Conservation (phyloP, 2,888 invertebrate genomes). For the Timema cristinae region DNA sequence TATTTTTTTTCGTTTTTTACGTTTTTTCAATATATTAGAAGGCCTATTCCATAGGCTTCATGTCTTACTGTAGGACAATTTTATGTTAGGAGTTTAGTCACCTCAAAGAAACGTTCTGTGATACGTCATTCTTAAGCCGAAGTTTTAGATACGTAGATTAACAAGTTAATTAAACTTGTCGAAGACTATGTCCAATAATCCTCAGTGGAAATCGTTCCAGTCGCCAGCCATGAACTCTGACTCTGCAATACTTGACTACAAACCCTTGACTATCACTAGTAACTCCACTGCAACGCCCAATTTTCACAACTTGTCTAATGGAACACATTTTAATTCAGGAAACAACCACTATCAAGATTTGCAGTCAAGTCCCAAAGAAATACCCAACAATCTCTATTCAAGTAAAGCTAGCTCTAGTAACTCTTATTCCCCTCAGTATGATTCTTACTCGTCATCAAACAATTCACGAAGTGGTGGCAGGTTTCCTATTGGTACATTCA, state of each 20-base stretch:
- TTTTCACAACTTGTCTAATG: conserved; percentile 29
- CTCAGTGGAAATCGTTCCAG: conserved; percentile 89
- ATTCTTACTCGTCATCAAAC: conserved; percentile 29
- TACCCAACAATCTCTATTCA: conserved; percentile 28
- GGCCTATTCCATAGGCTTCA: conserved; percentile 21
- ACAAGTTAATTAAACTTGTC: conserved; percentile 38
- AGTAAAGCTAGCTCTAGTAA: conserved; percentile 28
- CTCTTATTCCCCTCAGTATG: conserved; percentile 30
- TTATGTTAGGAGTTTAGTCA: conserved; percentile 19
- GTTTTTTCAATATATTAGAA: conserved; percentile 18
- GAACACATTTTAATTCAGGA: conserved; percentile 29
- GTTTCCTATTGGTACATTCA: conserved; percentile 48
- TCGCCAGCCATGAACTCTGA: conserved; percentile 82
- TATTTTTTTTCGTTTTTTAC: conserved; percentile 26
- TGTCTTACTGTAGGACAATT: conserved; percentile 16
- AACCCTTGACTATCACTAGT: conserved; percentile 64
- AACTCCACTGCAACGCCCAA: conserved; percentile 25
- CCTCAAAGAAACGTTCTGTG: conserved; percentile 55
- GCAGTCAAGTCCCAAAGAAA: conserved; percentile 27
- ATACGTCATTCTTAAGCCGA: conserved; percentile 43
- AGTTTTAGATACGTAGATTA: conserved; percentile 29
- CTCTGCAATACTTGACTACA: conserved; percentile 75
- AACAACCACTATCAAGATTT: conserved; percentile 28
- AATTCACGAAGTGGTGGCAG: conserved; percentile 39
- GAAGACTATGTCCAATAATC: conserved; percentile 69